A percentile compares a stretch with the other conserved stretches of the same genome.
Conservation (phyloP, 2,888 invertebrate genomes). For the Aphidoletes aphidimyza region DNA sequence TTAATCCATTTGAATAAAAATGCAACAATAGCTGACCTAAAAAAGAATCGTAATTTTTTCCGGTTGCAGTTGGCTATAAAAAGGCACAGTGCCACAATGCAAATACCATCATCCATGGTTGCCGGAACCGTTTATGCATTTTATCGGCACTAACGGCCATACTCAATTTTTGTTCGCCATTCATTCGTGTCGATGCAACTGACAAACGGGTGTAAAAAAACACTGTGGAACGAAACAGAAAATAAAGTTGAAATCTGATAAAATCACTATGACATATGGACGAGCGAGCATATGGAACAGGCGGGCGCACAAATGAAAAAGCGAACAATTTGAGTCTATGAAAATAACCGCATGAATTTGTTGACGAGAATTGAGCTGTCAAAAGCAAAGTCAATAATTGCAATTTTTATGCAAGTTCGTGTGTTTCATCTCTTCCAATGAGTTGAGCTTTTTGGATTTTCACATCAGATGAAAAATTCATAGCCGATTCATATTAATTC, state of each 20-base stretch:
- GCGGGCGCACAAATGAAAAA: not conserved
- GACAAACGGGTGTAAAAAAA: not conserved
- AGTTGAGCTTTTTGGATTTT: not conserved
- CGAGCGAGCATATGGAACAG: not conserved
- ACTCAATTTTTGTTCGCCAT: not conserved
- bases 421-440: not conserved
- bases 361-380: not conserved
- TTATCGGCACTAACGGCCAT: conserved; percentile 6
- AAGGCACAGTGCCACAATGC: conserved; percentile 16
- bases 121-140: conserved; percentile 9
- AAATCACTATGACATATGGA: conserved; percentile 33
- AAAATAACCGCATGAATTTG: conserved; percentile 39
- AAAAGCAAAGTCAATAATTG: conserved; percentile 46
- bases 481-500: conserved; percentile 30
- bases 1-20: conserved; percentile 25
- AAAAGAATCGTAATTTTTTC: conserved; percentile 17
- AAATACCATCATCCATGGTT: conserved; percentile 34
- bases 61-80: not conserved
- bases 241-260: conserved; percentile 43
- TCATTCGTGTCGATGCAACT: not conserved
- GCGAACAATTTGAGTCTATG: not conserved
- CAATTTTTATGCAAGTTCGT: conserved; percentile 28
- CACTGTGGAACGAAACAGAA: not conserved
- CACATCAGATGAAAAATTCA: conserved; percentile 20
- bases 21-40: conserved; percentile 39